Evolutionary conservation across 2,797 vertebrate genomes (phyloP).

Genomic region (Anguilla pacifica): DNA sequence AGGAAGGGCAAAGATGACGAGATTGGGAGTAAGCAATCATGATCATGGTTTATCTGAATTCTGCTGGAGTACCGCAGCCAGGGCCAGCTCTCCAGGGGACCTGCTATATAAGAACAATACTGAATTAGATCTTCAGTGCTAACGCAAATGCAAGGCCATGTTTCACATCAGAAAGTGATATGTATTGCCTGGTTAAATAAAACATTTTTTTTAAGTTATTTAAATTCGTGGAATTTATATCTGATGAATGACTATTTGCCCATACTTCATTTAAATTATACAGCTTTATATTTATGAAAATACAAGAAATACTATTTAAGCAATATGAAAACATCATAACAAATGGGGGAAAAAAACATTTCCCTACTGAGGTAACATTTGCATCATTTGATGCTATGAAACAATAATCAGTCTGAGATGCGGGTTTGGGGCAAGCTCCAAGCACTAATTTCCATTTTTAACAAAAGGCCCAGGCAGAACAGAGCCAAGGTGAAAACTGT

Average conservation of each 20-base stretch:
- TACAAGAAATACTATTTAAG: neutral
- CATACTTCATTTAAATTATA: neutral
- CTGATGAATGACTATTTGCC: neutral
- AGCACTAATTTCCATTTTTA: neutral
- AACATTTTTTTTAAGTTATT: neutral
- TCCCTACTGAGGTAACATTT: neutral
- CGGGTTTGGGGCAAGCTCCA: neutral
- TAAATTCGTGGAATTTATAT: neutral
- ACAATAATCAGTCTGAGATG: neutral
- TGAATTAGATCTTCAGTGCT: neutral
- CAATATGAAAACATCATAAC: neutral
- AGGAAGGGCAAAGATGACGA: too few species aligned
- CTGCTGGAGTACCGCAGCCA: too few species aligned
- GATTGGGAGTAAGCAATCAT: too few species aligned
- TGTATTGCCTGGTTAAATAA: too few species aligned
- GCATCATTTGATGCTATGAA: neutral
- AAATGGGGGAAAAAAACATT: neutral
- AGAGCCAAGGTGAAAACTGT: constrained; percentile 30
- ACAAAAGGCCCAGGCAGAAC: neutral
- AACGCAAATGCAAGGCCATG: neutral
- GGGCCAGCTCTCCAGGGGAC: neutral
- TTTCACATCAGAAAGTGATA: too few species aligned
- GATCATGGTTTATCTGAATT: too few species aligned
- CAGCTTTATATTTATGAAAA: neutral
- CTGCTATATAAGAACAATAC: neutral